These are phyloP conservation scores for Ichneumoninae sp. DNA, from an alignment of 2,888 invertebrate species.

Conservation along the genomic window DNA sequence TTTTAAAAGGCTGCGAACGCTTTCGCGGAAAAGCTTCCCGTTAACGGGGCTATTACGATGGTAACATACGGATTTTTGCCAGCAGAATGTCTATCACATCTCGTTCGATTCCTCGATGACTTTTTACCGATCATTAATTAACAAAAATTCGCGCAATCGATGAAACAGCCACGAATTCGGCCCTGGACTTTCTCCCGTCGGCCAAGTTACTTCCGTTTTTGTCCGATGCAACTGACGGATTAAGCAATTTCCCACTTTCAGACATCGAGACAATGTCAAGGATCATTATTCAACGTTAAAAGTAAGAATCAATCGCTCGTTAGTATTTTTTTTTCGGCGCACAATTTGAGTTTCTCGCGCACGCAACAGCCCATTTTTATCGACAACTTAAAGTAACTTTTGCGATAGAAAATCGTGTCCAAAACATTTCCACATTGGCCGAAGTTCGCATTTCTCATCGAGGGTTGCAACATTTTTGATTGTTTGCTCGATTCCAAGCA, in stretches of 20 bases:
- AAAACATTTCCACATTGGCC: background rate
- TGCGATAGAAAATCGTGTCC: background rate
- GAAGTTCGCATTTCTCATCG: background rate
- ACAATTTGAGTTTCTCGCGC: background rate
- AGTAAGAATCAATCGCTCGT: background rate
- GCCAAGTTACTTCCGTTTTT: conserved; percentile 7
- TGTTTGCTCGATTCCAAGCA: background rate
- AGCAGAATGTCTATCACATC: background rate
- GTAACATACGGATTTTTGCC: conserved; percentile 13
- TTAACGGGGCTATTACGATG: background rate
- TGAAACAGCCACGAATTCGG: background rate
- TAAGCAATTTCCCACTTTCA: background rate
- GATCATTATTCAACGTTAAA: conserved; percentile 14
- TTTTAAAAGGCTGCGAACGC: background rate
- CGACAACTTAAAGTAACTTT: background rate
- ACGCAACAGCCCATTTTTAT: background rate
- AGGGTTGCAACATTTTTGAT: background rate
- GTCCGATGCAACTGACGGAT: background rate
- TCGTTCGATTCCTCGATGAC: background rate
- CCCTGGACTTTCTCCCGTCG: conserved; percentile 5
- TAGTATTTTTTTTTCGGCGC: background rate
- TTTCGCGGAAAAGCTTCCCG: conserved; percentile 5
- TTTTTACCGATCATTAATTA: background rate
- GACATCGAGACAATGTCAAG: background rate
- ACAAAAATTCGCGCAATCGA: background rate